Conservation (phyloP, 2,888 invertebrate species). For the Sceliomorpha sp. region DNA sequence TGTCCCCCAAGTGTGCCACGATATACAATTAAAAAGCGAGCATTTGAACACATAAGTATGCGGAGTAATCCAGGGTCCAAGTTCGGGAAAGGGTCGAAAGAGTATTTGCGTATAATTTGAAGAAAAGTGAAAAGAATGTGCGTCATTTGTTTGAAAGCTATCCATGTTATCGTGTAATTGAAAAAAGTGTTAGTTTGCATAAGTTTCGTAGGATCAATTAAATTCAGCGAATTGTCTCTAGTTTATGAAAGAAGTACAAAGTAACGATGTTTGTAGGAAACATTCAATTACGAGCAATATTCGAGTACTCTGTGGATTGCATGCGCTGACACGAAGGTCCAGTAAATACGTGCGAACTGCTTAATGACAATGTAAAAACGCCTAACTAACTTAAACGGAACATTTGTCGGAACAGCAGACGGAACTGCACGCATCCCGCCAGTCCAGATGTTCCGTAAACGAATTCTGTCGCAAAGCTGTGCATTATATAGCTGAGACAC, state of each 20-base stretch:
- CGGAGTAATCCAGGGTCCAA: conserved; percentile 21
- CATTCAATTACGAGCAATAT: conserved; percentile 45
- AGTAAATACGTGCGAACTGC: conserved; percentile 69
- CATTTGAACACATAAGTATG: conserved; percentile 41
- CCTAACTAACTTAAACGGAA: conserved; percentile 75
- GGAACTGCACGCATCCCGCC: conserved; percentile 78
- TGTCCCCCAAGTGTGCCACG: conserved; percentile 71
- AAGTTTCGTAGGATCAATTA: too few relatives aligned
- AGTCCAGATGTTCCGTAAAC: conserved; percentile 72
- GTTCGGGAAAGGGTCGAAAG: conserved; percentile 43
- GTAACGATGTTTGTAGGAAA: conserved; percentile 54
- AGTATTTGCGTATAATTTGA: conserved; percentile 2
- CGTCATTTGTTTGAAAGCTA: too few relatives aligned
- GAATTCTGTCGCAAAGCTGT: conserved; percentile 20
- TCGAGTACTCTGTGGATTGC: conserved; percentile 41
- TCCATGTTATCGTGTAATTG: too few relatives aligned
- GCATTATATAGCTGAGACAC: conserved; percentile 9
- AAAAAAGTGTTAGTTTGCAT: too few relatives aligned
- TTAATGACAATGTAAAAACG: conserved; percentile 71
- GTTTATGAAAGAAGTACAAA: conserved; percentile 30
- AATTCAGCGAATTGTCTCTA: too few relatives aligned
- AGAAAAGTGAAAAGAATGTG: too few relatives aligned
- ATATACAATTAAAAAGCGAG: conserved; percentile 74
- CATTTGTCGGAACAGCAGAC: conserved; percentile 78
- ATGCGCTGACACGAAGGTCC: conserved; percentile 45